A percentile compares a stretch with the other conserved stretches of the same genome.
Conservation (phyloP, 1,140 invertebrate genomes). For the Lerema accius region DNA sequence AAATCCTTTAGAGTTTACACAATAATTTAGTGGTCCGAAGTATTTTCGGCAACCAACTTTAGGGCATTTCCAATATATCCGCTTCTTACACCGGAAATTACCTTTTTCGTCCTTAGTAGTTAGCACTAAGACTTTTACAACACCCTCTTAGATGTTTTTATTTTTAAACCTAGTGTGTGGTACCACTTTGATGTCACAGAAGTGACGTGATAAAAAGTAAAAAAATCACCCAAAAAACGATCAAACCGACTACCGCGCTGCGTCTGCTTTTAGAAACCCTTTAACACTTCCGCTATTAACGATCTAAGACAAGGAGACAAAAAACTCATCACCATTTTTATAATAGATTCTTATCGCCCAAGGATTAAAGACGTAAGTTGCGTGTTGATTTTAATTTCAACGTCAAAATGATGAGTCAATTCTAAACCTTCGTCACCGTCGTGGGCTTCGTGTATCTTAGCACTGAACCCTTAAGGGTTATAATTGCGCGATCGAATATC, state of each 20-base stretch:
- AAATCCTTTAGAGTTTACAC: no score
- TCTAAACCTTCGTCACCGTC: no score
- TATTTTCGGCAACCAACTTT: no score
- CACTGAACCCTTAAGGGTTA: constrained; percentile 19
- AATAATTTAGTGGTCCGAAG: no score
- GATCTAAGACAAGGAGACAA: constrained; percentile 11
- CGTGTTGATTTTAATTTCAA: constrained; percentile 17
- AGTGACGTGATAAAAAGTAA: constrained; percentile 12
- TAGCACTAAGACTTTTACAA: no score
- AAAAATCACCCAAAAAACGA: constrained; percentile 23
- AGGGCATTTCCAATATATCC: no score
- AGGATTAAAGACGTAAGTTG: constrained; percentile 7
- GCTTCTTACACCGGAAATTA: no score
- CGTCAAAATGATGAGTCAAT: constrained; percentile 33
- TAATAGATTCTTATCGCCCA: not conserved
- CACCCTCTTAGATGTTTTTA: constrained; percentile 2
- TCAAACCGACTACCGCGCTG: constrained; percentile 29
- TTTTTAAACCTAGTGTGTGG: constrained; percentile 20
- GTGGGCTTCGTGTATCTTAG: constrained; percentile 4
- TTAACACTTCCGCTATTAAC: constrained; percentile 60
- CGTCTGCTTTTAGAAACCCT: constrained; percentile 40
- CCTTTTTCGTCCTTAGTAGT: no score
- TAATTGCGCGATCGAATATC: constrained; percentile 20
- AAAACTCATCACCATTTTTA: constrained; percentile 9
- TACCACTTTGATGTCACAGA: constrained; percentile 28